These are phyloP conservation scores for Alsophila aescularia DNA, from an alignment of 2,888 invertebrate species.

Conservation along the genomic window DNA sequence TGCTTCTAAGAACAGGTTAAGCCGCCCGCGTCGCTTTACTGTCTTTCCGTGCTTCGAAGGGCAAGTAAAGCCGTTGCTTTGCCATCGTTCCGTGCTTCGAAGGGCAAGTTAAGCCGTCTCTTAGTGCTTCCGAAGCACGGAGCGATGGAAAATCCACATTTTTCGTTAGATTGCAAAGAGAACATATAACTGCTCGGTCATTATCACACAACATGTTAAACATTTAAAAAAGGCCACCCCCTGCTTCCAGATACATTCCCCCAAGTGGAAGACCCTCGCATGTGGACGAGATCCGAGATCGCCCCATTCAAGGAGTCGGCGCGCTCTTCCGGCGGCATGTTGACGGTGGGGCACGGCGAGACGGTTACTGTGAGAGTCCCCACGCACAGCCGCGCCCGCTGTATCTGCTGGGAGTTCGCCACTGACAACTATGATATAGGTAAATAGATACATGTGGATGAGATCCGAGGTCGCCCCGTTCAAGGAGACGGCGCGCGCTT, in stretches of 20 bases:
- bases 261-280: slow-evolving; percentile 90
- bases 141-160: too few relatives aligned
- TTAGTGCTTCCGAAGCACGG: too few relatives aligned
- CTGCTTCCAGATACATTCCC: slow-evolving; percentile 59
- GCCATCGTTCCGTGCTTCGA: too few relatives aligned
- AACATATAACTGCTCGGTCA: too few relatives aligned
- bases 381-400: slow-evolving; percentile 96
- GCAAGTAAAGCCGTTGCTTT: too few relatives aligned
- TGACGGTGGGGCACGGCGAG: slow-evolving; percentile 98
- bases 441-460: slow-evolving; percentile 96
- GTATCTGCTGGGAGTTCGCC: slow-evolving; percentile 99
- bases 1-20: too few relatives aligned
- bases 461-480: slow-evolving; percentile 93
- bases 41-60: too few relatives aligned
- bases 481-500: slow-evolving; percentile 95
- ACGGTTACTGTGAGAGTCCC: slow-evolving; percentile 98
- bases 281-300: slow-evolving; percentile 97
- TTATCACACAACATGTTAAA: too few relatives aligned
- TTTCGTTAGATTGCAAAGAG: too few relatives aligned
- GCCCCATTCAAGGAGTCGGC: slow-evolving; percentile 96
- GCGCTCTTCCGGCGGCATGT: slow-evolving; percentile 90
- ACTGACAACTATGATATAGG: slow-evolving; percentile 98
- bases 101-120: too few relatives aligned
- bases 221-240: too few relatives aligned
- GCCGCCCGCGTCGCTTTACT: too few relatives aligned